These are phyloP conservation scores for Mesochorus sp. DNA, from an alignment of 2,888 invertebrate genomes.

Conservation along the genomic window DNA sequence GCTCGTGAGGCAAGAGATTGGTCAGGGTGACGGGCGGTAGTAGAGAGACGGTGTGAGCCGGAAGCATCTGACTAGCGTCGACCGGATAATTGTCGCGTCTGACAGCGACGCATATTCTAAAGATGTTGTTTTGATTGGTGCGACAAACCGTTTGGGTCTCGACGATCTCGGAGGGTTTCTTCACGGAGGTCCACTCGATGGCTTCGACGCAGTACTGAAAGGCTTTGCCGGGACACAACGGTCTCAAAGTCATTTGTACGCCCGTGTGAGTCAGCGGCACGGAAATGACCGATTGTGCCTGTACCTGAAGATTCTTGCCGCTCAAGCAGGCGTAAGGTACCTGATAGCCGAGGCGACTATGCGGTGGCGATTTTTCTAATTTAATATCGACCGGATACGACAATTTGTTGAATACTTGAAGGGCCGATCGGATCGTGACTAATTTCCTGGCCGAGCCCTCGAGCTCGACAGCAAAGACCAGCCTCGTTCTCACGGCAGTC, in stretches of 20 bases:
- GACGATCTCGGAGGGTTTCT: slow-evolving; percentile 80
- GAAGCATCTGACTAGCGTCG: slow-evolving; percentile 86
- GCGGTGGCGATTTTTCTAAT: slow-evolving; percentile 85
- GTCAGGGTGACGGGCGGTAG: slow-evolving; percentile 92
- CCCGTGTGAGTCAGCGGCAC: slow-evolving; percentile 91
- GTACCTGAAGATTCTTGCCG: slow-evolving; percentile 76
- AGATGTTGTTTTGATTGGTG: slow-evolving; percentile 79
- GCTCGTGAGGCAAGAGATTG: slow-evolving; percentile 94
- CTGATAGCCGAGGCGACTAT: slow-evolving; percentile 80
- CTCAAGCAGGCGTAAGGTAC: slow-evolving; percentile 68
- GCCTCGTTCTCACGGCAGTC: slow-evolving; percentile 84
- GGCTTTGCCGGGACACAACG: slow-evolving; percentile 83
- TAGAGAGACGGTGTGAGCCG: slow-evolving; percentile 94
- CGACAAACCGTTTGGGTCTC: slow-evolving; percentile 77
- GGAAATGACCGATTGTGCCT: slow-evolving; percentile 86
- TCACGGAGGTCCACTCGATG: slow-evolving; percentile 86
- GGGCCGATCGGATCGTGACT: slow-evolving; percentile 95
- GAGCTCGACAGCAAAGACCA: slow-evolving; percentile 95
- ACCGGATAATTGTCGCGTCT: slow-evolving; percentile 91
- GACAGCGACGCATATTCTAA: slow-evolving; percentile 90
- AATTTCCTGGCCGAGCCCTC: slow-evolving; percentile 97
- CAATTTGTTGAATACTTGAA: slow-evolving; percentile 90
- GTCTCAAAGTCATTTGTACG: slow-evolving; percentile 89
- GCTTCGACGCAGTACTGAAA: slow-evolving; percentile 85
- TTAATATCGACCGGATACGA: slow-evolving; percentile 89